These are phyloP conservation scores for Lasioglossum villosulum DNA, from an alignment of 2,888 invertebrate genomes.

Conservation along the genomic window DNA sequence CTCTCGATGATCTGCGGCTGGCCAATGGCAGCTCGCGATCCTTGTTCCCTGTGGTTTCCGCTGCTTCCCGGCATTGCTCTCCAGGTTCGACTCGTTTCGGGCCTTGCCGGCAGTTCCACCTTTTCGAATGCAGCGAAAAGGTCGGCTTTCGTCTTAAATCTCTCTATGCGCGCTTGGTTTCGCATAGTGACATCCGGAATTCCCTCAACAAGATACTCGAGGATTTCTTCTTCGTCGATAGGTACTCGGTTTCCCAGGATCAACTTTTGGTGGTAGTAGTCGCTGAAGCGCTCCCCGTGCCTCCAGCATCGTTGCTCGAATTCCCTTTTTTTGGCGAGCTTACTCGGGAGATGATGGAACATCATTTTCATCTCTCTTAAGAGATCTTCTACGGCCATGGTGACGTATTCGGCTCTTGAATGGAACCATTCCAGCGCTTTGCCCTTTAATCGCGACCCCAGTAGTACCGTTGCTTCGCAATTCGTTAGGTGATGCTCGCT, in stretches of 20 bases:
- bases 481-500: no score
- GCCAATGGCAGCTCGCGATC: not conserved
- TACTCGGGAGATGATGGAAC: not conserved
- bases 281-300: not conserved
- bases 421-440: not conserved
- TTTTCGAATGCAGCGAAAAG: not conserved
- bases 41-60: not conserved
- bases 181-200: not conserved
- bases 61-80: not conserved
- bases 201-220: not conserved
- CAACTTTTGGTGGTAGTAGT: constrained; percentile 2
- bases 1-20: not conserved
- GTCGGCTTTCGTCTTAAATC: not conserved
- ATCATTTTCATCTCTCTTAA: not conserved
- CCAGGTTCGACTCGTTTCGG: not conserved
- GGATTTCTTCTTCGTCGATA: not conserved
- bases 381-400: not conserved
- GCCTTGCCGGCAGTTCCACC: not conserved
- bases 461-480: no score
- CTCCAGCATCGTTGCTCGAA: not conserved
- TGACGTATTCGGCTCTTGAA: not conserved
- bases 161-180: not conserved
- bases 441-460: no score
- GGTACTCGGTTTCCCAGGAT: not conserved
- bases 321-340: not conserved